Conservation (phyloP, 2,113 vertebrate species). For the Anguilla japonica region DNA sequence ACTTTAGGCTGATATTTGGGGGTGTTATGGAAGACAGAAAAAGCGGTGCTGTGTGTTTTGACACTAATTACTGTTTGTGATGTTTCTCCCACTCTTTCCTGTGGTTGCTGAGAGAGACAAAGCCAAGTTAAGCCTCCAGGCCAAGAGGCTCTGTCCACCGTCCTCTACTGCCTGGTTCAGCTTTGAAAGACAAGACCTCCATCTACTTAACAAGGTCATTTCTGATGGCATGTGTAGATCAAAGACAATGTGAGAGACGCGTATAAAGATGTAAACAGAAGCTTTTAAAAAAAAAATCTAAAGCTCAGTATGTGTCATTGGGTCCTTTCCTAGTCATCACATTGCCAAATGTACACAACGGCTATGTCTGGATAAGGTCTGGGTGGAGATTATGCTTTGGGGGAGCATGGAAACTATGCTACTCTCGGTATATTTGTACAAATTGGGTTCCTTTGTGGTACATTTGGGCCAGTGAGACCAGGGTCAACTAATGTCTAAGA, state of each 20-base stretch:
- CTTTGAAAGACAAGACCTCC: conserved; percentile 87
- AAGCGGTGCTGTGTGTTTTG: conserved; percentile 51
- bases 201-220: conserved; percentile 91
- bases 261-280: neutral
- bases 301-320: neutral
- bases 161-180: conserved; percentile 83
- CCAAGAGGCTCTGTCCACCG: conserved; percentile 80
- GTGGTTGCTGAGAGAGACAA: conserved; percentile 88
- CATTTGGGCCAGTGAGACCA: neutral
- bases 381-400: neutral
- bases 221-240: conserved; percentile 93
- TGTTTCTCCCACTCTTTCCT: conserved; percentile 91
- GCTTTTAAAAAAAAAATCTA: neutral
- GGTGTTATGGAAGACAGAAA: conserved; percentile 1
- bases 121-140: conserved; percentile 71
- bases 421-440: neutral
- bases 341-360: conserved; percentile 18
- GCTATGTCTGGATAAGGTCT: neutral
- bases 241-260: conserved; percentile 35
- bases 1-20: conserved; percentile 25
- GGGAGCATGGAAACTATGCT: neutral
- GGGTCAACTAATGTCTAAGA: neutral
- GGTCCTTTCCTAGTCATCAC: conserved; percentile 8
- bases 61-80: conserved; percentile 87
- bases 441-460: neutral